These are phyloP conservation scores for Theropithecus gelada DNA, from an alignment of 2,113 vertebrate genomes.

Conservation along the genomic window DNA sequence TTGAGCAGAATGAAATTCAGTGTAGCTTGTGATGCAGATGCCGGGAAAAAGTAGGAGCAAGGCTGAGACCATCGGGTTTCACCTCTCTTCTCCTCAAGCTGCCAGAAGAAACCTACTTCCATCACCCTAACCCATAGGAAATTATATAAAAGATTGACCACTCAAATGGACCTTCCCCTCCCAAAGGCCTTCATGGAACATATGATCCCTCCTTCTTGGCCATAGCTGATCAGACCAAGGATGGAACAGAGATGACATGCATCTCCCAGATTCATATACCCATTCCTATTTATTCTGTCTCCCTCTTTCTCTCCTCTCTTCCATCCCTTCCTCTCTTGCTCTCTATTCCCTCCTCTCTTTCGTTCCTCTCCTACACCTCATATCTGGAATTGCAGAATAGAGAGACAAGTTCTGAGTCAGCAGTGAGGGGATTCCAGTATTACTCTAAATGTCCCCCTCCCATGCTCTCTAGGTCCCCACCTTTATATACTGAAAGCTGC, in stretches of 20 bases:
- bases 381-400: neutral
- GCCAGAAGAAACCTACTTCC: slow-evolving; percentile 30
- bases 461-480: neutral
- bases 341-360: neutral
- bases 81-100: slow-evolving; percentile 18
- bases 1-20: slow-evolving; percentile 62
- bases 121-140: neutral
- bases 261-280: neutral
- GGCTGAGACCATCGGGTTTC: slow-evolving; percentile 50
- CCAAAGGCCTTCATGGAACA: neutral
- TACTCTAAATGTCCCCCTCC: neutral
- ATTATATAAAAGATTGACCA: neutral
- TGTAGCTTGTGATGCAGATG: slow-evolving; percentile 34
- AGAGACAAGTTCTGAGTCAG: neutral
- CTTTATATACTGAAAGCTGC: neutral
- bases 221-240: neutral
- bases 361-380: neutral
- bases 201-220: fast-evolving
- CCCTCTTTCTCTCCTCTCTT: neutral
- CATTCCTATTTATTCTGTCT: neutral
- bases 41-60: neutral
- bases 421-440: neutral
- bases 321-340: neutral
- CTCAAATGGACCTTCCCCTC: neutral
- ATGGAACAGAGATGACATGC: neutral